Conservation (phyloP, 2,113 vertebrate species). For the Odocoileus virginianus region DNA sequence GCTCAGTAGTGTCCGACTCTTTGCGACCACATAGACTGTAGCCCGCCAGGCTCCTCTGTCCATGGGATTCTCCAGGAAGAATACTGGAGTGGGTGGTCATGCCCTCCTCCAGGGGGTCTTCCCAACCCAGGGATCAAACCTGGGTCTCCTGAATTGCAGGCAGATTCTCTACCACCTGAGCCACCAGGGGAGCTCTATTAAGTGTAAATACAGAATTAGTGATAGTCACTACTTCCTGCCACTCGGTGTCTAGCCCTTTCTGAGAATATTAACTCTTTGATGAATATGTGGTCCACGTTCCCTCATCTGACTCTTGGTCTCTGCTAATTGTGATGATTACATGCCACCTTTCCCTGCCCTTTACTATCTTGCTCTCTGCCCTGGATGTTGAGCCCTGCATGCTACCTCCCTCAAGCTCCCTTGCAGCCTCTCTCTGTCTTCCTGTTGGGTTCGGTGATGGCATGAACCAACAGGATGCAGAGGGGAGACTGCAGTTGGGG, state of each 20-base stretch:
- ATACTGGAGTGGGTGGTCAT: neutral
- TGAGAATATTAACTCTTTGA: neutral
- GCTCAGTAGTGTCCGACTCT: neutral
- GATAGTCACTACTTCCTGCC: neutral
- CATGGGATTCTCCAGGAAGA: neutral
- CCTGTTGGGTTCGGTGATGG: neutral
- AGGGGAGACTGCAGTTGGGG: neutral
- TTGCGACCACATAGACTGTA: neutral
- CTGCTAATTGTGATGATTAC: neutral
- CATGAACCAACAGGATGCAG: neutral
- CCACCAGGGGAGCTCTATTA: neutral
- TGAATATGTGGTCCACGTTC: neutral
- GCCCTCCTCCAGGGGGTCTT: neutral
- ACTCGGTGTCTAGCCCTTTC: neutral
- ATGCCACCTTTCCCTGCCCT: neutral
- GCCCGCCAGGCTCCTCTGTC: neutral
- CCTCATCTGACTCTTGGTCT: neutral
- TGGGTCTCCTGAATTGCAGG: neutral
- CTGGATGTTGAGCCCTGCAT: neutral
- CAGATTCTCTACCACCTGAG: neutral
- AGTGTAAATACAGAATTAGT: neutral
- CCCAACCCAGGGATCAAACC: neutral
- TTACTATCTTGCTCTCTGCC: neutral
- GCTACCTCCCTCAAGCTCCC: rapidly evolving
- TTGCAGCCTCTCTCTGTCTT: neutral